Conservation (phyloP, 2,888 invertebrate species). For the Cremastinae sp. region DNA sequence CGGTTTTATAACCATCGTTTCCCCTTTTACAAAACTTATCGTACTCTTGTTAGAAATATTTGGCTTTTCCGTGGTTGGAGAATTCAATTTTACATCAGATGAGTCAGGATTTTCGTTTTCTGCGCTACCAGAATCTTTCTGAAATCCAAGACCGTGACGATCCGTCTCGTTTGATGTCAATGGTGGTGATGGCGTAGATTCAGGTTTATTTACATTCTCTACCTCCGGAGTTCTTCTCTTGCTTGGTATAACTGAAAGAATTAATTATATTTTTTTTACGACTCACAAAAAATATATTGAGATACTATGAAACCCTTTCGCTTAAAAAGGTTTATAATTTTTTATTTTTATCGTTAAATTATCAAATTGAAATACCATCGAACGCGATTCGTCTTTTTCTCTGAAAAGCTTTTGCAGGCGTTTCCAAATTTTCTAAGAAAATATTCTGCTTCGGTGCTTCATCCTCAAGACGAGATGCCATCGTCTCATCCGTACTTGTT, state of each 20-base stretch:
- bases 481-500: constrained; percentile 39
- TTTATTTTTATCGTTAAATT: constrained; percentile 4
- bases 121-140: constrained; percentile 66
- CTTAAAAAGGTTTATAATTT: too few species aligned
- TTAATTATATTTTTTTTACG: constrained; percentile 6
- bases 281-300: too few species aligned
- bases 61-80: constrained; percentile 46
- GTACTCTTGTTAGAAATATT: constrained; percentile 49
- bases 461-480: constrained; percentile 58
- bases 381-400: constrained; percentile 82
- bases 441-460: constrained; percentile 70
- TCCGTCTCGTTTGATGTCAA: constrained; percentile 65
- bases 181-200: constrained; percentile 53
- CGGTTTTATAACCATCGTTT: constrained; percentile 54
- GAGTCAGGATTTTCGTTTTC: constrained; percentile 45
- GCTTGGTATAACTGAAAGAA: constrained; percentile 68
- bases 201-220: constrained; percentile 60
- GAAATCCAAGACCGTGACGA: constrained; percentile 77
- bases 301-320: too few species aligned
- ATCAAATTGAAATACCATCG: constrained; percentile 70
- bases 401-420: constrained; percentile 81
- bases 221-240: constrained; percentile 64
- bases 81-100: constrained; percentile 51
- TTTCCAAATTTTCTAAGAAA: constrained; percentile 75
- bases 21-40: constrained; percentile 67